Evolutionary conservation across 2,888 invertebrate species (phyloP), one percentile per base, ranked within the genome.

Genomic region (Ichneumoninae sp.): DNA sequence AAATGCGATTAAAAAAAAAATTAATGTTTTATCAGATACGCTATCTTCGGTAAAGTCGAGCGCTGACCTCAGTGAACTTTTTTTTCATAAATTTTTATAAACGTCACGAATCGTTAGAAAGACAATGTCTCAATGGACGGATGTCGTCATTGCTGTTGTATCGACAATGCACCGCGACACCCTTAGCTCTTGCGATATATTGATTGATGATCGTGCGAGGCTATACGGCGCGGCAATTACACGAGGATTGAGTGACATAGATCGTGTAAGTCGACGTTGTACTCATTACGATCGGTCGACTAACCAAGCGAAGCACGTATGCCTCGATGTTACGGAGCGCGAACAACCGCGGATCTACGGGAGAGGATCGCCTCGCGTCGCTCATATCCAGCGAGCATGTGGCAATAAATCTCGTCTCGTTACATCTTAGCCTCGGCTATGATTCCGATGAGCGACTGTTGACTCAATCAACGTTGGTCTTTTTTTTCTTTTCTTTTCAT

Each of bases 301-400:
- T 65, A 22, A 40, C 16, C 16, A 78, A 78, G 65, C 73, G 57
- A 75, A 78, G 40, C 84, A 78, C 78, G 81, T 84, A 70, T 70
- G 47, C 10, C 26, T 16, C 66, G 30, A 71, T 76, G 54, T 77
- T 65, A 68, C 52, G 30, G 36, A 79, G 40, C 47, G 66, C 73
- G 22, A 22, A 68, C 71, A 44, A 73, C 60, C 33, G 60, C 13
- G 26, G 68, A 26, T 63, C 65, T 50, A 57, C 30, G 19, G 7
- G 33, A 75, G 57, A 54, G 44, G 69, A 57, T 81, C 74, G 73
- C 33, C 19, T 50, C 19, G 52, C 50, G 73, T 77, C 83, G 26
- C 33, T 68, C 52, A 81, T 76, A 40, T 33, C 7, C 13, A 22
- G 50, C 33, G 22, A 40, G 13, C 22, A 26, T 33, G 44, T 60